These are phyloP conservation scores for Lates calcarifer DNA, from an alignment of 2,113 vertebrate species.

Conservation along the genomic window DNA sequence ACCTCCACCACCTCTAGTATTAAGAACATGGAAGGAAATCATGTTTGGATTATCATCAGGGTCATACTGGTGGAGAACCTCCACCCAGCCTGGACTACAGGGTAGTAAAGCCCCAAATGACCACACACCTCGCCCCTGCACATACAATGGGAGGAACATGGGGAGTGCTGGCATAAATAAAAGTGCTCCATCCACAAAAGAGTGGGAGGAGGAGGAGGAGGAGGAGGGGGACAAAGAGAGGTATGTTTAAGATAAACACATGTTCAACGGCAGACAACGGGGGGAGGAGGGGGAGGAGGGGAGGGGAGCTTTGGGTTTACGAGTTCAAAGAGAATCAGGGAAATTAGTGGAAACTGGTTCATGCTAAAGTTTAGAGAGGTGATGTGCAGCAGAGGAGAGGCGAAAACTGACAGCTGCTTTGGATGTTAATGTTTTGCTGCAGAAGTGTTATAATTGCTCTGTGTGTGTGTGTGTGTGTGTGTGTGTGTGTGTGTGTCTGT, in stretches of 20 bases:
- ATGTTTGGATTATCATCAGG: slow-evolving; percentile 15
- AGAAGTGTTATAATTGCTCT: background rate
- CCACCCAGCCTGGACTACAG: slow-evolving; percentile 18
- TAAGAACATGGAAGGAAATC: slow-evolving; percentile 45
- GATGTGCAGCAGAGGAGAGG: background rate
- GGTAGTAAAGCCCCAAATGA: slow-evolving; percentile 32
- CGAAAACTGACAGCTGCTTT: background rate
- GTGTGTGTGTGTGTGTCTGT: slow-evolving; percentile 13
- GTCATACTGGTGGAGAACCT: slow-evolving; percentile 22
- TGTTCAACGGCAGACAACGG: slow-evolving; percentile 42
- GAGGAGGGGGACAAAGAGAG: slow-evolving; percentile 25
- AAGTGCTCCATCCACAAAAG: slow-evolving; percentile 56
- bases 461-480: background rate
- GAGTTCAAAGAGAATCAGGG: slow-evolving; percentile 20
- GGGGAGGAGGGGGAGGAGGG: slow-evolving; percentile 7
- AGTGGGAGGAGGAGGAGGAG: slow-evolving; percentile 34
- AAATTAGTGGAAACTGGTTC: slow-evolving; percentile 25
- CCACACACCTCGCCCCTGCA: slow-evolving; percentile 53
- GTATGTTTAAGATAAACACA: slow-evolving; percentile 81
- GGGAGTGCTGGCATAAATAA: slow-evolving; percentile 57
- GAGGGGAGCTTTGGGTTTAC: background rate
- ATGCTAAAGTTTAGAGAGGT: slow-evolving; percentile 3
- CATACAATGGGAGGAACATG: slow-evolving; percentile 61
- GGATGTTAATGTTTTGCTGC: background rate
- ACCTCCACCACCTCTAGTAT: slow-evolving; percentile 19